A percentile compares a stretch with the other conserved stretches of the same genome.
These are phyloP conservation scores for Melanostoma scalare DNA, from an alignment of 2,888 invertebrate species.

Conservation along the genomic window DNA sequence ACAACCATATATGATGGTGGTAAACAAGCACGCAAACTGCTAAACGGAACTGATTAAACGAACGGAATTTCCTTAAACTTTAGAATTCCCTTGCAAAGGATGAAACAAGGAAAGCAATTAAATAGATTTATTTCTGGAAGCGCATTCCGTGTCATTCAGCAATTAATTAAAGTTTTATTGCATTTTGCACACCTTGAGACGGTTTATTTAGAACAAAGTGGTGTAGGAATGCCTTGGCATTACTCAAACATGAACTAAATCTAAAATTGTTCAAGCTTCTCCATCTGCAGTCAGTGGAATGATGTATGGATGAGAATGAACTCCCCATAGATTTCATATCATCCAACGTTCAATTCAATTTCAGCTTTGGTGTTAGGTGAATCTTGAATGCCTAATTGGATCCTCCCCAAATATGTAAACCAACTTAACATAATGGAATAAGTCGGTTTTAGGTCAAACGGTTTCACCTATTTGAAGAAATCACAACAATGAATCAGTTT, in stretches of 20 bases:
- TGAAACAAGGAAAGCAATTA: constrained; percentile 2
- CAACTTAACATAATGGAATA: too few species aligned
- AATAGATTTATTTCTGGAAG: constrained; percentile 22
- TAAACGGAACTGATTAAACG: constrained; percentile 29
- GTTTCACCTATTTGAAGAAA: constrained; percentile 26
- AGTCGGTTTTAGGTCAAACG: neutral
- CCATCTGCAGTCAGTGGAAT: too few species aligned
- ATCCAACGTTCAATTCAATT: neutral
- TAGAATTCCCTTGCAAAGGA: neutral
- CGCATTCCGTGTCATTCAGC: constrained; percentile 28
- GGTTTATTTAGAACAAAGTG: too few species aligned
- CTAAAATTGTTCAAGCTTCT: too few species aligned
- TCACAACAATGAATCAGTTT: constrained; percentile 43
- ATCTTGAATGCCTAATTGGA: neutral
- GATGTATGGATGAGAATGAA: too few species aligned
- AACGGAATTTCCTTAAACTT: constrained; percentile 19
- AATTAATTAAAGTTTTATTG: constrained; percentile 13
- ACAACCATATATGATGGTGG: neutral
- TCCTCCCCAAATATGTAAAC: neutral
- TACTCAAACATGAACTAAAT: neutral
- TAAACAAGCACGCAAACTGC: neutral
- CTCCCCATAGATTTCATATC: neutral
- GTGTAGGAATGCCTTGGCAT: neutral
- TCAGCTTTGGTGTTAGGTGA: too few species aligned
- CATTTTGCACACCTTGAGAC: too few species aligned